A percentile compares a stretch with the other conserved stretches of the same genome.
Evolutionary conservation across 2,113 vertebrate genomes (phyloP).

Genomic region (Burhinus bistriatus): DNA sequence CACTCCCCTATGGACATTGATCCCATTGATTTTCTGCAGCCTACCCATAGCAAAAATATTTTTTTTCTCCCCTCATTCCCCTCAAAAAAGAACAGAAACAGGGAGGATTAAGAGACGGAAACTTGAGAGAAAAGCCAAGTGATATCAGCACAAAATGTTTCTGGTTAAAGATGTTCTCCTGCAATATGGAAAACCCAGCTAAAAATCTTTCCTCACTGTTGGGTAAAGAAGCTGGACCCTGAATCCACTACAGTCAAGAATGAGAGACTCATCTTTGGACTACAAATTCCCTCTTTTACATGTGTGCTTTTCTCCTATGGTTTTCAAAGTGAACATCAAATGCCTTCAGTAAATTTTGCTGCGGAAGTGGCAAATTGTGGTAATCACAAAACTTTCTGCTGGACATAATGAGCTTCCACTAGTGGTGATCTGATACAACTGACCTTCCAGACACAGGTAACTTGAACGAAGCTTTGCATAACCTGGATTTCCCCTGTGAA

Average conservation of each 20-base stretch:
- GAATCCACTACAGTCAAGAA: not conserved
- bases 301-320: not conserved
- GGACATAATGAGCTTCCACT: not conserved
- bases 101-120: not conserved
- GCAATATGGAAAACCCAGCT: not conserved
- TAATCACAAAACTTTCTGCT: not conserved
- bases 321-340: not conserved
- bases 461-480: rapidly evolving
- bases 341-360: not conserved
- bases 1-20: not conserved
- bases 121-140: rapidly evolving
- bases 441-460: not conserved
- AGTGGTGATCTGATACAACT: not conserved
- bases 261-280: not conserved
- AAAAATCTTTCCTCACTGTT: not conserved
- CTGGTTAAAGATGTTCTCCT: not conserved
- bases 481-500: not conserved
- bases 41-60: not conserved
- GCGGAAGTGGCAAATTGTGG: not conserved
- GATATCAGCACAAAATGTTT: not conserved
- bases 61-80: not conserved
- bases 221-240: not conserved
- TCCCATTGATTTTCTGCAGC: not conserved
- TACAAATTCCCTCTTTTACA: not conserved
- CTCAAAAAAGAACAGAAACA: not conserved